A percentile compares a stretch with the other conserved stretches of the same genome.
phyloP scores from a whole-genome alignment of 2,113 vertebrate species.

The Xenopus tropicalis region UCB_Xtro_10.0 CM004444.2:63190501-63191000 shows the following conservation, averaged over 20 bases:
- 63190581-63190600: slow-evolving; percentile 82
- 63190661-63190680: slow-evolving; percentile 95
- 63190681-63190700: slow-evolving; percentile 88
- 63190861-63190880: no score
- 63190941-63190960: no score
- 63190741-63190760: slow-evolving; percentile 89
- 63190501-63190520: slow-evolving; percentile 55
- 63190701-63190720: slow-evolving; percentile 88
- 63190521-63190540: not conserved
- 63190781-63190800: not conserved
- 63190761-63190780: slow-evolving; percentile 73
- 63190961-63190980: no score
- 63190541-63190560: not conserved
- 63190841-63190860: no score
- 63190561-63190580: not conserved
- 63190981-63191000: no score
- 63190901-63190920: no score
- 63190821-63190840: no score
- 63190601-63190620: slow-evolving; percentile 87
- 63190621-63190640: slow-evolving; percentile 89
- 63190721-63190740: slow-evolving; percentile 96
- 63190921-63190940: no score
- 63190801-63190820: not conserved
- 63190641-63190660: slow-evolving; percentile 90
- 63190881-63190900: no score